Base-by-base conservation (phyloP, 2,888 invertebrate genomes). In the Sepioteuthis lessoniana region DNA sequence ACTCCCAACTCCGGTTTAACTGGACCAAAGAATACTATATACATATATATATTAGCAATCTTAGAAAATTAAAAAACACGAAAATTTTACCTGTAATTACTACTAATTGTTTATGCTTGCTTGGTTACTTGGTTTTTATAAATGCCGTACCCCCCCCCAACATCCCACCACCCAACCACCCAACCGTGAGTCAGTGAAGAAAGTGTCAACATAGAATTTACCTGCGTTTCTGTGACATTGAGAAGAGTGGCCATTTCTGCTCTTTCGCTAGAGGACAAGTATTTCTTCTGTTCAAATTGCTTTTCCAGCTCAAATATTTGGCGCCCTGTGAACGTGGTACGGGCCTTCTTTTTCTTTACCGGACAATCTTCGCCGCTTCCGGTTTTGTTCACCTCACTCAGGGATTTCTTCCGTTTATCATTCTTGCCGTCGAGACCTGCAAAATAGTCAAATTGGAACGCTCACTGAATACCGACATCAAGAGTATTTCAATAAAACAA, bases 241-340 rank as follows among this genome's bases (percentile, higher is more conserved):
- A 99, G 98, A 95, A 99, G 97, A 96, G 98, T 98, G 46, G 99
- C 99, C 98, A 99, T 98, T 96, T 99, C 99, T 76, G 99, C 98
- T 95, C 99, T 97, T 97, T 99, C 99, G 95, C 98, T 98, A 46
- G 99, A 99, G 95, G 99, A 99, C 95, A 99, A 98, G 97, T 99
- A 99, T 97, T 99, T 99, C 98, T 99, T 99, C 96, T 98, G 98
- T 95, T 99, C 99, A 97, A 99, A 99, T 97, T 99, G 98, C 97
- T 99, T 98, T 97, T 99, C 99, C 97, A 99, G 98, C 97, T 99
- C 99, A 97, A 99, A 99, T 97, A 99, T 99, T 98, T 99, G 99
- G 94, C 99, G 97, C 3, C 99, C 99, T 0, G 99, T 99, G 97
- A 99, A 99, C 42, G 99, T 99, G 46, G 99, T 99, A 95, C 99